Percentiles rank a stretch among this genome's conserved stretches.
These are phyloP conservation scores for Cyprichromis sp. DNA, from an alignment of 2,113 vertebrate genomes.

Conservation along the genomic window DNA sequence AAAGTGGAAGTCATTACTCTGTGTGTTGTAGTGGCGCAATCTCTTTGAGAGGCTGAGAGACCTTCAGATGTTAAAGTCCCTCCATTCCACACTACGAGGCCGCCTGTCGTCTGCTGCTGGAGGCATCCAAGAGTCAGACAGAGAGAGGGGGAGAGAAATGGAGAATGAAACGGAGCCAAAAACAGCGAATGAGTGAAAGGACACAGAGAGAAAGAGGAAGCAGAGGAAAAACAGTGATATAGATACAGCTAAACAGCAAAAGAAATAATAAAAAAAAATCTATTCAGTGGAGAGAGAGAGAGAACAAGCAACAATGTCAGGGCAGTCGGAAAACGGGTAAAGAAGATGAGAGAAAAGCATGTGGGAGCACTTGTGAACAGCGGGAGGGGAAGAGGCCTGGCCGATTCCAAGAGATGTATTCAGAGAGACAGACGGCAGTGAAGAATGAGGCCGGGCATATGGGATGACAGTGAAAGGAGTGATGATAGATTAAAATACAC, in stretches of 20 bases:
- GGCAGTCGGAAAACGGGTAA: not conserved
- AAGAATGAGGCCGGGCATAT: conserved; percentile 41
- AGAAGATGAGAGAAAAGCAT: not conserved
- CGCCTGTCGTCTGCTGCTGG: conserved; percentile 50
- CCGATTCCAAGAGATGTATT: not conserved
- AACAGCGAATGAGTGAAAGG: not conserved
- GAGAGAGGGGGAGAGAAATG: not conserved
- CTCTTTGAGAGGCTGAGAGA: conserved; percentile 31
- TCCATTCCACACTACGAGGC: conserved; percentile 58
- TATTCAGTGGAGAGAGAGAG: not conserved
- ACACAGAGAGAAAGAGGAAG: conserved; percentile 11
- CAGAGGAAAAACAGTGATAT: conserved; percentile 10
- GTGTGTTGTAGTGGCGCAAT: conserved; percentile 7
- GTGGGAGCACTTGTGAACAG: not conserved
- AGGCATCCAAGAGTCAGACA: conserved; percentile 3
- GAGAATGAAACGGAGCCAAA: not conserved
- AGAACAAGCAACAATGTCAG: not conserved
- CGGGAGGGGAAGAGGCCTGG: not conserved
- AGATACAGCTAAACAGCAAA: not conserved
- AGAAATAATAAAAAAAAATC: not conserved
- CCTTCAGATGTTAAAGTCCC: conserved; percentile 63
- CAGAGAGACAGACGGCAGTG: conserved; percentile 25
- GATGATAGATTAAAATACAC: conserved; percentile 57
- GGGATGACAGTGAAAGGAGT: conserved; percentile 36
- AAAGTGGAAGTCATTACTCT: conserved; percentile 47